Evolutionary conservation across 2,888 invertebrate genomes (phyloP), one percentile per base, ranked within the genome.

Genomic region (Drosophila parthenogenetica): DNA sequence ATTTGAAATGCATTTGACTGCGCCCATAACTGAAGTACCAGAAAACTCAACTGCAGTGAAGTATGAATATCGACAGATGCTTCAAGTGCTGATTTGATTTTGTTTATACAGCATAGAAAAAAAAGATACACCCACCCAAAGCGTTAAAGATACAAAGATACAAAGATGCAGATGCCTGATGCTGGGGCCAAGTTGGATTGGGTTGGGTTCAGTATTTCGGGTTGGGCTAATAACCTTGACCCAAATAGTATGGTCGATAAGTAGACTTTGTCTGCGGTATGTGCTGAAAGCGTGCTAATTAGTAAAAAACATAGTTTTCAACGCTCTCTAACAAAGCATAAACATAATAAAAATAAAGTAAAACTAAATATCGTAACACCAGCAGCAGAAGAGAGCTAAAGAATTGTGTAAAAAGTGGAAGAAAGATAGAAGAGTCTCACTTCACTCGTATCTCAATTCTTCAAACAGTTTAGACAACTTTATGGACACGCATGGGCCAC

Each of bases 201-300:
- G 62, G 42, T 16, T 25, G 45, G 62, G 62, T 14, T 57, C 17
- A 8, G 22, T 48, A 5, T 25, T 4, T 50, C 48, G 62, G 62
- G 55, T 49, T 62, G 74, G 77, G 67, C 46, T 69, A 72, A 51
- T 77, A 82, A 88, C 83, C 83, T 83, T 83, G 83, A 88, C 88
- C 88, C 83, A 77, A 86, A 70, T 79, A 45, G 5, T 45, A 37
- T 14, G 51, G 35, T 49, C 49, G 22, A 22, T 51, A 14, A 13
- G 35, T 35, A 29, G 29, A 29, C 8, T 29, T 13, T 51, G 51
- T 39, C n/a, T 49, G 72, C 63, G 70, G 69, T 62, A 58, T 73
- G 78, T 58, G 43, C 69, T 69, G 76, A 84, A 82, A 76, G 73
- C 71, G 85, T 77, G 86, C 83, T 86, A 88, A 83, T 86, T 88